Evolutionary conservation across 1,140 invertebrate genomes (phyloP).

Genomic region (Micrasema minimum): DNA sequence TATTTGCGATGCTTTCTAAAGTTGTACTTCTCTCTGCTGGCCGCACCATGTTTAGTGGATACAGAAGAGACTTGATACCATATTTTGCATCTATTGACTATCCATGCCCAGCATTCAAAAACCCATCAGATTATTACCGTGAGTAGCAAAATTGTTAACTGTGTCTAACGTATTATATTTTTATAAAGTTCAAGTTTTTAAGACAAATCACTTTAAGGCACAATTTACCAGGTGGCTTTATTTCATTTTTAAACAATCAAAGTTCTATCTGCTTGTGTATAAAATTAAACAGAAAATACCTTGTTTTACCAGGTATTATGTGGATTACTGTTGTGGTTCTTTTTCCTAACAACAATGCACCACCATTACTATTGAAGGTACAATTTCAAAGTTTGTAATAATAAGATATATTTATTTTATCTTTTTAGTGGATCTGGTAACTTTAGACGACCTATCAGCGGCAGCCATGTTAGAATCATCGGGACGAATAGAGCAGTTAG

Average conservation of each 20-base stretch:
- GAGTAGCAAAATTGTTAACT: conserved; percentile 67
- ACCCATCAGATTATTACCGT: conserved; percentile 96
- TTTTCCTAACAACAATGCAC: too few relatives aligned
- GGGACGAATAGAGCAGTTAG: conserved; percentile 89
- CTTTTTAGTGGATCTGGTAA: conserved; percentile 90
- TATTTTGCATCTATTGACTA: conserved; percentile 95
- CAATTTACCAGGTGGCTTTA: too few relatives aligned
- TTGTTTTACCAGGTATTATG: too few relatives aligned
- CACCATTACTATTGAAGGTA: too few relatives aligned
- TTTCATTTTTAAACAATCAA: too few relatives aligned
- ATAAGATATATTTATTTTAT: too few relatives aligned
- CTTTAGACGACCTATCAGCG: conserved; percentile 89
- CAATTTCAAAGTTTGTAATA: too few relatives aligned
- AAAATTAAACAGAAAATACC: too few relatives aligned
- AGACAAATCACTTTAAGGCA: too few relatives aligned
- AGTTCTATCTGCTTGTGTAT: too few relatives aligned
- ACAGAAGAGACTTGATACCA: conserved; percentile 87
- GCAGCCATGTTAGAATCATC: conserved; percentile 95
- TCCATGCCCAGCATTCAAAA: conserved; percentile 95
- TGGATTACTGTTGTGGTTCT: too few relatives aligned
- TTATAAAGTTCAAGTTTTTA: too few relatives aligned
- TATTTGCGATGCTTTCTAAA: conserved; percentile 91
- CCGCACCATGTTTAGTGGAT: conserved; percentile 90
- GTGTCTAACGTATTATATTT: neutral
- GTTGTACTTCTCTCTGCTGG: conserved; percentile 89